Evolutionary conservation across 1,140 invertebrate species (phyloP).

Genomic region (Lepidurus apus): DNA sequence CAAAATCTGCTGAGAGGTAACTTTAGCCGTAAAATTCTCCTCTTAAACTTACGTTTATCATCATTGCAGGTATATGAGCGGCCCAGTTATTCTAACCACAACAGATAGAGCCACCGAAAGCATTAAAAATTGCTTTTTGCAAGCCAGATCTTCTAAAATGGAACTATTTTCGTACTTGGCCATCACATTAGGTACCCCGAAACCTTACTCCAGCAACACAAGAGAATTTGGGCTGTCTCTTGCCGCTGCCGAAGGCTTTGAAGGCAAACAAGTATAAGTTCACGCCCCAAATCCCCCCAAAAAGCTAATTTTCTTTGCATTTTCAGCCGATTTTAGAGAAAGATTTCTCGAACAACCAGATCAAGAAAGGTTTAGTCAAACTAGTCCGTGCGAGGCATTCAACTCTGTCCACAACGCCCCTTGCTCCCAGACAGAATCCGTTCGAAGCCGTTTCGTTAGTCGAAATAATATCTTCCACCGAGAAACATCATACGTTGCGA

Average conservation of each 20-base stretch:
- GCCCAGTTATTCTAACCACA: background rate
- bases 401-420: background rate
- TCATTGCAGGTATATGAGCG: background rate
- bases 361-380: slow-evolving; percentile 38
- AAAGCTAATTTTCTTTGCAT: slow-evolving; percentile 42
- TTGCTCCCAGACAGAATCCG: background rate
- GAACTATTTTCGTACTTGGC: slow-evolving; percentile 22
- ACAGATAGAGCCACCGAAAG: slow-evolving; percentile 8
- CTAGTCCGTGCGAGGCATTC: background rate
- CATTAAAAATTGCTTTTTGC: background rate
- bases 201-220: background rate
- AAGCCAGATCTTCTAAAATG: background rate
- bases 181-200: slow-evolving; percentile 22
- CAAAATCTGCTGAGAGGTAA: slow-evolving; percentile 19
- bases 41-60: background rate
- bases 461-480: background rate
- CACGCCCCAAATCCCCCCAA: slow-evolving; percentile 24
- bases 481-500: slow-evolving; percentile 42
- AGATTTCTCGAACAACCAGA: slow-evolving; percentile 32
- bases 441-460: background rate
- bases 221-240: slow-evolving; percentile 30
- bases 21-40: background rate
- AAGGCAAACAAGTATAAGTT: slow-evolving; percentile 19
- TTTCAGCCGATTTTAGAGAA: slow-evolving; percentile 36
- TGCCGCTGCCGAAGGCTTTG: slow-evolving; percentile 27